Percentiles rank a stretch among this genome's conserved stretches.
These are phyloP conservation scores for Atherinomorus stipes DNA, from an alignment of 2,113 vertebrate species.

Conservation along the genomic window DNA sequence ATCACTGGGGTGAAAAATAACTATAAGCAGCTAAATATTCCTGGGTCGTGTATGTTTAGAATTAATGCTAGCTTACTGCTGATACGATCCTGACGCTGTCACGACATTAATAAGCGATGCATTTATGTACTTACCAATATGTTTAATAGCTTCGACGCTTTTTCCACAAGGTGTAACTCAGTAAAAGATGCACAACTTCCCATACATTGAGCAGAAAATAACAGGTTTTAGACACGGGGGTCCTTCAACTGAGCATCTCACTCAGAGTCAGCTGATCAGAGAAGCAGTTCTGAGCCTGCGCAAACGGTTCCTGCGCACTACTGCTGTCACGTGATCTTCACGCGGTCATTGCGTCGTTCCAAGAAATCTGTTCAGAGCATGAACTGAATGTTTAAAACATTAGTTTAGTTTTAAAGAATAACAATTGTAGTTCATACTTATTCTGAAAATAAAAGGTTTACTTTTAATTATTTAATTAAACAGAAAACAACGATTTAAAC, in stretches of 20 bases:
- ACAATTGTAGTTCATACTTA: too few relatives aligned
- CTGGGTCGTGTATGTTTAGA: background rate
- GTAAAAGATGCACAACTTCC: conserved; percentile 16
- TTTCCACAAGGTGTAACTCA: conserved; percentile 36
- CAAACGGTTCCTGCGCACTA: background rate
- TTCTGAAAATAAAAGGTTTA: too few relatives aligned
- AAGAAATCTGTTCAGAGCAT: too few relatives aligned
- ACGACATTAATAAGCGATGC: conserved; percentile 52
- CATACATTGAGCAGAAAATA: conserved; percentile 48
- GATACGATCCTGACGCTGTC: conserved; percentile 38
- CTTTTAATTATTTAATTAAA: too few relatives aligned
- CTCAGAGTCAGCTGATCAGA: conserved; percentile 80
- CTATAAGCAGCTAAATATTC: background rate
- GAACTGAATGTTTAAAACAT: too few relatives aligned
- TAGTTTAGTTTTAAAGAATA: too few relatives aligned
- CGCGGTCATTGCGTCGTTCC: background rate
- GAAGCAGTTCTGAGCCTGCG: conserved; percentile 56
- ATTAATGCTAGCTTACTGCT: conserved; percentile 41
- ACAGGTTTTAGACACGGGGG: conserved; percentile 48
- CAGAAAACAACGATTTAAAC: too few relatives aligned
- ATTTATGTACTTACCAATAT: conserved; percentile 58
- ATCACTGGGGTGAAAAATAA: background rate
- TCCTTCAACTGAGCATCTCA: conserved; percentile 68
- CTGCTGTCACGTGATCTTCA: conserved; percentile 33
- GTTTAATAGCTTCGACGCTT: conserved; percentile 16